Base-by-base conservation (phyloP, 2,888 invertebrate genomes). In the Argynnis bischoffii region DNA sequence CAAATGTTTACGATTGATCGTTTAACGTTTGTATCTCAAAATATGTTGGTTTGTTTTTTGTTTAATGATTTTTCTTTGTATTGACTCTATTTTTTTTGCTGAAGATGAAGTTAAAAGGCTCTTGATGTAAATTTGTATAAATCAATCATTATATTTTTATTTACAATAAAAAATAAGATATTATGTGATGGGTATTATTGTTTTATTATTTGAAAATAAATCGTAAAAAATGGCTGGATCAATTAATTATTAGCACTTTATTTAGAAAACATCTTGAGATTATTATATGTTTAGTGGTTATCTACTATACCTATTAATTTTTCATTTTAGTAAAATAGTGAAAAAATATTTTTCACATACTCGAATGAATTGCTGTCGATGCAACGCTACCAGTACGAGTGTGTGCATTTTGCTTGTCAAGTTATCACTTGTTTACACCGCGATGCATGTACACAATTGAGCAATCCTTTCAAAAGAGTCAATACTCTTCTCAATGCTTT, bases 391-490 rank as follows among this genome's bases (percentile, higher is more conserved):
- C 31, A 50, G 35, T 60, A 53, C 26, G 46, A 51, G n/a, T 54
- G 18, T 31, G 48, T 53, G 55, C 48, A 64, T 48, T 71, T 66
- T 56, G 66, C 53, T 57, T 70, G 67, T 64, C 54, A 61, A 59
- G 60, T 80, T 86, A 86, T 86, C 85, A 63, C 67, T 55, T 54
- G 72, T 83, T 86, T 71, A 82, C 85, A 78, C 74, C 72, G 73
- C 74, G 74, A 64, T 84, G 83, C 71, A 48, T 76, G 51, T 70
- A 69, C 69, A 78, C 81, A 81, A 81, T 84, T 70, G 78, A 72
- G 71, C 70, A 72, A 67, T 59, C 61, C 67, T 72, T 72, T 75
- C 70, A 41, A 59, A 63, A 61, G 60, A 60, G 61, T 61, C 51
- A 50, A 15, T 35, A 35, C 51, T 61, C 15, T 47, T 46, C 18